Conservation (phyloP, 2,888 invertebrate species). For the Drosophila lutescens region DNA sequence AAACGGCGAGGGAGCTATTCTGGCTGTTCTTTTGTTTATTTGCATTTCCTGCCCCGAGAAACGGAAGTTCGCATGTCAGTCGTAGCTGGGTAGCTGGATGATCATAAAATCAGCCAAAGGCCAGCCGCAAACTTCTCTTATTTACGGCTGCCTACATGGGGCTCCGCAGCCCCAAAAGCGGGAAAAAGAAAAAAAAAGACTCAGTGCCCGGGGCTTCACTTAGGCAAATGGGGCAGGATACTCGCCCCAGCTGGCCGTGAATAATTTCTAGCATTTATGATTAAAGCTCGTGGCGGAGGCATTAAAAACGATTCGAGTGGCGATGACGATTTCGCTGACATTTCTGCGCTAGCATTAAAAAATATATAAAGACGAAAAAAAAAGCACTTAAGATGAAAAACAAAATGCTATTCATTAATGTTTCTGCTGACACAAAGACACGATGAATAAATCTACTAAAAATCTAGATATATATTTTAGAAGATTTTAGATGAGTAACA, state of each 20-base stretch:
- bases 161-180: background rate
- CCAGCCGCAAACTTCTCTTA: conserved; percentile 43
- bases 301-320: conserved; percentile 8
- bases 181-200: background rate
- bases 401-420: conserved; percentile 8
- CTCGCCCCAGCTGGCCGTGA: conserved; percentile 26
- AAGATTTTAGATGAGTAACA: conserved; percentile 1
- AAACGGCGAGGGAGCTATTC: conserved; percentile 39
- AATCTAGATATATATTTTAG: conserved; percentile 1
- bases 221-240: conserved; percentile 30
- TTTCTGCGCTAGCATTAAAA: background rate
- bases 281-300: conserved; percentile 24
- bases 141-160: conserved; percentile 26
- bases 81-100: conserved; percentile 23
- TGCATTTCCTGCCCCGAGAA: conserved; percentile 70
- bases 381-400: conserved; percentile 4
- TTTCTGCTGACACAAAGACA: conserved; percentile 24
- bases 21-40: conserved; percentile 66
- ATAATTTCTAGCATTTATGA: conserved; percentile 22
- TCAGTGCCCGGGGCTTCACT: conserved; percentile 26
- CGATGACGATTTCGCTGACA: background rate
- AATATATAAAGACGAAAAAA: background rate
- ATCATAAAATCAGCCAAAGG: conserved; percentile 50
- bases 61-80: conserved; percentile 52
- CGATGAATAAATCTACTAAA: conserved; percentile 8